Evolutionary conservation across 1,140 invertebrate species (phyloP).

Genomic region (Meteorus sp.): DNA sequence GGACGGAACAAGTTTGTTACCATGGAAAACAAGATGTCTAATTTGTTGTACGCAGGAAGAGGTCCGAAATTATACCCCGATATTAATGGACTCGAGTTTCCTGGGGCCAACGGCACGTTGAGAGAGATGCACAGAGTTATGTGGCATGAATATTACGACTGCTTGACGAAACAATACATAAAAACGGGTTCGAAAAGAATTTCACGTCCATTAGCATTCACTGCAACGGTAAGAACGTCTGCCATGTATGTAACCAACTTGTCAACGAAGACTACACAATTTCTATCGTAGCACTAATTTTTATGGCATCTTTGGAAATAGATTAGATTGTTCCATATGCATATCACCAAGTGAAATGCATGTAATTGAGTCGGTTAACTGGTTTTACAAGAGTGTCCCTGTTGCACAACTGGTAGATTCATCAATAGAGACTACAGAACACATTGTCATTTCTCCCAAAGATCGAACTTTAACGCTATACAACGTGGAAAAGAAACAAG

Average conservation of each 20-base stretch:
- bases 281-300: slow-evolving; percentile 6
- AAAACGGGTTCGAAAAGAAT: slow-evolving; percentile 40
- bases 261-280: background rate
- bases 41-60: slow-evolving; percentile 28
- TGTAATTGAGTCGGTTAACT: slow-evolving; percentile 47
- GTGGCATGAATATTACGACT: slow-evolving; percentile 61
- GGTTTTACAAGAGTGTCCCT: slow-evolving; percentile 50
- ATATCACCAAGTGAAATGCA: slow-evolving; percentile 52
- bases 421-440: slow-evolving; percentile 47
- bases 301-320: slow-evolving; percentile 32
- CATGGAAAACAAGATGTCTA: slow-evolving; percentile 40
- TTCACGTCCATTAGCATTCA: slow-evolving; percentile 47
- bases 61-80: slow-evolving; percentile 46
- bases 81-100: slow-evolving; percentile 54
- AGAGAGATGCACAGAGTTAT: slow-evolving; percentile 46
- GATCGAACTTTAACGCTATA: slow-evolving; percentile 55
- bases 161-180: slow-evolving; percentile 47
- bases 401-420: slow-evolving; percentile 33
- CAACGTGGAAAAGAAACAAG: slow-evolving; percentile 52
- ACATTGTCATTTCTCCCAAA: slow-evolving; percentile 50
- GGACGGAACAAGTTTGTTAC: slow-evolving; percentile 28
- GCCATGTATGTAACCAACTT: slow-evolving; percentile 43
- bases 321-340: slow-evolving; percentile 60
- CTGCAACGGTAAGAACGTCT: slow-evolving; percentile 51
- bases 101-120: slow-evolving; percentile 47